These are phyloP conservation scores for Octomys mimax DNA, from an alignment of 2,797 vertebrate genomes.

Conservation along the genomic window DNA sequence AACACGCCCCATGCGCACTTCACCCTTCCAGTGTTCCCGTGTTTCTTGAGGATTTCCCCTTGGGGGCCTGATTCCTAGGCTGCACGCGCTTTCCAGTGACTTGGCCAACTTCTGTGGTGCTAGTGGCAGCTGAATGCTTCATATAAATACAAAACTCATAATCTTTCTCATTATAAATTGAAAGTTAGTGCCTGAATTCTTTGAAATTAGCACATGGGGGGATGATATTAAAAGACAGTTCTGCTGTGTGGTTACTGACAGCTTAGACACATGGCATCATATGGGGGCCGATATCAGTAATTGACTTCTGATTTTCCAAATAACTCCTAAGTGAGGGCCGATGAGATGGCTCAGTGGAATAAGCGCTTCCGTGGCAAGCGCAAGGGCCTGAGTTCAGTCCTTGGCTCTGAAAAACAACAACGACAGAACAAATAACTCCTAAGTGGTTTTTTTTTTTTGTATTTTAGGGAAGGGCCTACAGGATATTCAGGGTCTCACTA, in stretches of 20 bases:
- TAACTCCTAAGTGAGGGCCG: not conserved
- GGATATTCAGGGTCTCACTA: too few species aligned
- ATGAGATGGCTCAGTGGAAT: too few species aligned
- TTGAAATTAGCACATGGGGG: not conserved
- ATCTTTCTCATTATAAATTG: constrained; percentile 28
- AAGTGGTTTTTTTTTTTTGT: too few species aligned
- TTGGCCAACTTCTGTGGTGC: not conserved
- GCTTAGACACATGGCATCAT: not conserved
- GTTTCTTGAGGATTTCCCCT: constrained; percentile 39
- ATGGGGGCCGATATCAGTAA: not conserved
- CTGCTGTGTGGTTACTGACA: not conserved
- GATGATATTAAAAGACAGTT: not conserved
- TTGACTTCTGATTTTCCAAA: constrained; percentile 32
- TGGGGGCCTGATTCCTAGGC: not conserved
- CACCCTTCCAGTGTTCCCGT: not conserved
- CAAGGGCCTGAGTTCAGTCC: too few species aligned
- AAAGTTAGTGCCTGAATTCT: constrained; percentile 25
- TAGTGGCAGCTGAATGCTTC: constrained; percentile 62
- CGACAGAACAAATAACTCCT: too few species aligned
- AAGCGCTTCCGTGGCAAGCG: too few species aligned
- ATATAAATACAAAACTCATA: constrained; percentile 25
- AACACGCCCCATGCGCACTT: not conserved
- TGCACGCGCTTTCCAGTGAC: not conserved
- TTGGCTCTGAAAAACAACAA: too few species aligned
- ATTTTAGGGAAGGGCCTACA: too few species aligned